Base-by-base conservation (phyloP, 2,888 invertebrate genomes). In the Andrena camellia region DNA sequence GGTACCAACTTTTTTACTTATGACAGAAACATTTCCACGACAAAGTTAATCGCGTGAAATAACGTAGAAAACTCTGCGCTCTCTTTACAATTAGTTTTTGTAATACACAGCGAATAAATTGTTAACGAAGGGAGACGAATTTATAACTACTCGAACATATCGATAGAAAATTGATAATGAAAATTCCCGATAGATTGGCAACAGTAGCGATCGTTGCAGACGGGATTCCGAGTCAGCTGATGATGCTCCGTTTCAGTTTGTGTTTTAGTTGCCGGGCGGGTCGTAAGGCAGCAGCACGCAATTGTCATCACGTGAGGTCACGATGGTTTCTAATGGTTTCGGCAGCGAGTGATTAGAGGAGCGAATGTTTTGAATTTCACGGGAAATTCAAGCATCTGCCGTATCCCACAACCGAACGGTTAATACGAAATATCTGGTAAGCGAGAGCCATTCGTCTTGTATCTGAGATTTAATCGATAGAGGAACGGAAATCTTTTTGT, bases 281-380 rank as follows among this genome's bases (percentile, higher is more conserved):
- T 92, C 93, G 91, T 81, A 86, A 91, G 92, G 87, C 89, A 89
- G 93, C 93, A 91, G 92, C 91, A 90, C 90, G 81, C 88, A 83
- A 85, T 86, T 83, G 83, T 81, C 88, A 86, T 92, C 93, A 92
- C 93, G 93, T 93, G 92, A 92, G 88, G 84, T 85, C 81, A 90
- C 90, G 88, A 92, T 92, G 92, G 89, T 91, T 85, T 91, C 82
- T 84, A 86, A 87, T 84, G 82, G 84, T 88, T 82, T 82, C 83
- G 86, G 77, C 83, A 85, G 87, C 78, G 88, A 89, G 86, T 86
- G 83, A 86, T 86, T 87, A 88, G 88, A 81, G 85, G 59, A 86
- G 83, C 86, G 84, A 88, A 82, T 86, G 80, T 83, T 86, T 86
- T 89, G 87, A 90, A 90, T 88, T 90, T 91, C 87, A 57, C 23